A percentile compares a stretch with the other conserved stretches of the same genome.
Evolutionary conservation across 2,888 invertebrate species (phyloP).

Genomic region (Leptothorax acervorum): DNA sequence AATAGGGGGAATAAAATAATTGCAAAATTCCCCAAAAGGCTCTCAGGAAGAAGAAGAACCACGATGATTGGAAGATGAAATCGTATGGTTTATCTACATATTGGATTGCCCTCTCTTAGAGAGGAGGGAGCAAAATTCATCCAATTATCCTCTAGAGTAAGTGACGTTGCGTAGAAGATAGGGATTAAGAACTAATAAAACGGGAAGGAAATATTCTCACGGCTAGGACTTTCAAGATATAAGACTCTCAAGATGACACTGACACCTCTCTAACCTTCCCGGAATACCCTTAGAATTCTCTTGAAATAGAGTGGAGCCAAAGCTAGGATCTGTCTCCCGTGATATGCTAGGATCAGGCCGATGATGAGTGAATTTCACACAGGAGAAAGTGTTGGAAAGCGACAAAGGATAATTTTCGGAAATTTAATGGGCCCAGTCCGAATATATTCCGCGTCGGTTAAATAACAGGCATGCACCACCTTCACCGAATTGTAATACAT

Average conservation of each 20-base stretch:
- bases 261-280: background rate
- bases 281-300: background rate
- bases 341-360: background rate
- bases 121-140: background rate
- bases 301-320: background rate
- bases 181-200: background rate
- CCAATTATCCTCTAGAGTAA: background rate
- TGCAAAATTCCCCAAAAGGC: background rate
- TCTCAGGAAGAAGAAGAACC: background rate
- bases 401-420: background rate
- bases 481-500: background rate
- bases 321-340: background rate
- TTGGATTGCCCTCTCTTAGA: background rate
- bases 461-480: too few relatives aligned
- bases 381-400: background rate
- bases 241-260: too few relatives aligned
- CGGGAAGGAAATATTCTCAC: background rate
- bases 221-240: too few relatives aligned
- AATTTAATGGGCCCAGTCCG: background rate
- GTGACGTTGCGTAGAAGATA: background rate
- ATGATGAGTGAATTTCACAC: background rate
- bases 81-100: background rate
- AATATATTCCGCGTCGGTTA: background rate
- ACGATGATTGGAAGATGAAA: background rate
- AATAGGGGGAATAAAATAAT: background rate